A percentile compares a stretch with the other conserved stretches of the same genome.
phyloP scores from a whole-genome alignment of 2,888 invertebrate species.

The Bimastos eiseni region DNA sequence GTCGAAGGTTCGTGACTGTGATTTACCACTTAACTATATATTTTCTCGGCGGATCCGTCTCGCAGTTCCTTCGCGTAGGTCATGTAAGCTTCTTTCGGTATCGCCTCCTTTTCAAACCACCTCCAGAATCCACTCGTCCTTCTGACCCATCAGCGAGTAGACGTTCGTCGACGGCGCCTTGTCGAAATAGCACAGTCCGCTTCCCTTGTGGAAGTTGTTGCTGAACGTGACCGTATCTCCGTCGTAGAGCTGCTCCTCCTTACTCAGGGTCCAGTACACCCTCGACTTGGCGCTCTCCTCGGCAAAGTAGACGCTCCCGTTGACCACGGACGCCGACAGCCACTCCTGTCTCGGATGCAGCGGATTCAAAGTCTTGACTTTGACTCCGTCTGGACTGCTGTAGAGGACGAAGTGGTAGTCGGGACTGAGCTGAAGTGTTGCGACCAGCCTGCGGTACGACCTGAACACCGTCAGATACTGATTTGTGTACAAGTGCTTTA shows the following conservation, averaged over 20 bases:
- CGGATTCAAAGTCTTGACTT: not conserved
- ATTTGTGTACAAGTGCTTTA: not conserved
- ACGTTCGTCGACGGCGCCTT: not conserved
- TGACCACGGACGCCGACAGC: not conserved
- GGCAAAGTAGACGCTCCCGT: not conserved
- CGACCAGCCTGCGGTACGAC: not conserved
- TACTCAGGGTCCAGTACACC: not conserved
- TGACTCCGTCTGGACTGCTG: not conserved
- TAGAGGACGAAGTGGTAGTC: not conserved
- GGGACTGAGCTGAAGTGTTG: not conserved
- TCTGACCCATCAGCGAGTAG: not conserved
- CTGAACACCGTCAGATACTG: not conserved
- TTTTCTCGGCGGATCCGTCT: slow-evolving; percentile 2
- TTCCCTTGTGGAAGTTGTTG: not conserved
- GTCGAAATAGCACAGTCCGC: not conserved
- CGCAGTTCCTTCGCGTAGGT: not conserved
- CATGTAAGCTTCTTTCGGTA: not conserved
- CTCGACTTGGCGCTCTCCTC: not conserved
- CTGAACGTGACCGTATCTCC: not conserved
- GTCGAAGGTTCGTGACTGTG: not conserved
- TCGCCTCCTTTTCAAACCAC: not conserved
- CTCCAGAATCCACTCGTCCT: not conserved
- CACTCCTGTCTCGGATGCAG: not conserved
- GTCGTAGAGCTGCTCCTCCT: not conserved
- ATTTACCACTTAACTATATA: not conserved